Base-by-base conservation (phyloP, 2,113 vertebrate species). In the Lepus americanus region DNA sequence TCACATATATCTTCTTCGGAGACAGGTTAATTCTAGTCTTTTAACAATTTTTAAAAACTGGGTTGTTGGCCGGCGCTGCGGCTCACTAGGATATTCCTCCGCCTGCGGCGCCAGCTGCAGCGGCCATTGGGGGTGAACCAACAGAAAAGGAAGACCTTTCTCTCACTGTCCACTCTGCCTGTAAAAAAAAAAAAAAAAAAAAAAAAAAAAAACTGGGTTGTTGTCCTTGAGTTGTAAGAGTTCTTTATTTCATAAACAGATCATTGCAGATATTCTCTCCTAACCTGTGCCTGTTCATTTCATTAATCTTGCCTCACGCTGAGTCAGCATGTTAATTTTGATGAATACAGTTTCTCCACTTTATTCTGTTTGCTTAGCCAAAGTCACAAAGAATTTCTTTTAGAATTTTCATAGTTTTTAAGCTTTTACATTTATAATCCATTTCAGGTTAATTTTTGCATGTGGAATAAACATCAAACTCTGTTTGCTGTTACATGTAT, bases 311-410 rank as follows among this genome's bases (percentile, higher is more conserved):
- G 63, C 78, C 22, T 95, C 51, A 53, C 84, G 33, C 31, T 66
- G n/a, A 86, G 29, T 84, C 76, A n/a, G 20, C 13, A 72, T 84
- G 33, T 84, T 55, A 70, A 92, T 77, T 95, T 87, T 79, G 39
- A 78, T 72, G 23, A 78, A 72, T 78, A 29, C 39, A 39, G 0
- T 64, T 55, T 72, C 63, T 72, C n/a, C 16, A 13, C 63, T 92
- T 74, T 53, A 27, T 94, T 79, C 2, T 87, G 80, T 53, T 73
- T 93, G 31, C 66, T 49, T 84, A 78, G 31, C 51, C 29, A 51
- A 31, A 20, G 31, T 86, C 59, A 80, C 33, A 81, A 74, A 80
- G 36, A 89, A 51, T 89, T 84, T 61, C 36, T 53, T 88, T 72
- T 61, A 76, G 83, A 61, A 76, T 8, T 87, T 51, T 39, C 53